Evolutionary conservation across 2,797 vertebrate species (phyloP).

Genomic region (Cheirogaleus major): DNA sequence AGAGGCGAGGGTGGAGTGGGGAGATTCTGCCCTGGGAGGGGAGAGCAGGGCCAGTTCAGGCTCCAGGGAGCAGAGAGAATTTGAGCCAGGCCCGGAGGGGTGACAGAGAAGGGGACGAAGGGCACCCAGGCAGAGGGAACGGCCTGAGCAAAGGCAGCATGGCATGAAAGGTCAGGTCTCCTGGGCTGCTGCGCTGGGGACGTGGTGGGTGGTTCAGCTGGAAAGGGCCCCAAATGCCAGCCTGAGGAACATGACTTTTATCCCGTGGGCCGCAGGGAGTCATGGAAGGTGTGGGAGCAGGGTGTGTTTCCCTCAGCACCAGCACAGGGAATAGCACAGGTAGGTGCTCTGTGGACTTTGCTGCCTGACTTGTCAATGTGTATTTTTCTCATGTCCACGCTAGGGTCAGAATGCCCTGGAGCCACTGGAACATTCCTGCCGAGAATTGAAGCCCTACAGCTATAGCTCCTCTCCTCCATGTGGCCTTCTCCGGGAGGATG

Average conservation of each 20-base stretch:
- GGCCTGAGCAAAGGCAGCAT: not conserved
- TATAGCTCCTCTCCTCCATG: not conserved
- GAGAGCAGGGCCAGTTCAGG: not conserved
- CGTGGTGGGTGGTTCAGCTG: not conserved
- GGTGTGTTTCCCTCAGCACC: too few relatives aligned
- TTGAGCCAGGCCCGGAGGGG: not conserved
- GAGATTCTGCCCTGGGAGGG: not conserved
- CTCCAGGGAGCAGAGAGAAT: not conserved
- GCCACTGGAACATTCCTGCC: not conserved
- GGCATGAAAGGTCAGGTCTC: not conserved
- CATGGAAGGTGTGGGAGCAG: not conserved
- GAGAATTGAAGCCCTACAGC: not conserved
- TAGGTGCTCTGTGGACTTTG: not conserved
- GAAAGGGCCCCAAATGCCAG: not conserved
- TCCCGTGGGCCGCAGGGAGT: not conserved
- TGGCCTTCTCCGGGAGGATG: not conserved
- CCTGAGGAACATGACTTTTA: not conserved
- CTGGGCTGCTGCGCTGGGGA: accelerated
- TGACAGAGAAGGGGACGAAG: not conserved
- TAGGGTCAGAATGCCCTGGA: not conserved
- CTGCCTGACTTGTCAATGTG: not conserved
- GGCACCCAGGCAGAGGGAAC: not conserved
- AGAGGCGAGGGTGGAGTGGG: not conserved
- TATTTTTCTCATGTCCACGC: not conserved
- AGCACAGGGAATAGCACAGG: not conserved